Evolutionary conservation across 1,140 invertebrate species (phyloP).

Genomic region (Laupala kohalensis): DNA sequence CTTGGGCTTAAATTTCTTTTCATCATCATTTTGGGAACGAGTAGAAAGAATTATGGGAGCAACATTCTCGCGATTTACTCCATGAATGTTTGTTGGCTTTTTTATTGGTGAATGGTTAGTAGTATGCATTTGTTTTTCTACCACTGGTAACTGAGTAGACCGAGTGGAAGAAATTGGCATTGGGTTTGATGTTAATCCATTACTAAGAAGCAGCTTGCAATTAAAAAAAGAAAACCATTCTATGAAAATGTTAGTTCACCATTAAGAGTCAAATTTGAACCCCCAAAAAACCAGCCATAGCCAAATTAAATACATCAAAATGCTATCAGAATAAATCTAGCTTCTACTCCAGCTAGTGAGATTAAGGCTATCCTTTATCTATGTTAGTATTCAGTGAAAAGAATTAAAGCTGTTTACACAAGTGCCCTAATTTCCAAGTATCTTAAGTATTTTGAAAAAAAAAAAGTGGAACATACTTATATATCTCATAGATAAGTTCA

Average conservation of each 20-base stretch:
- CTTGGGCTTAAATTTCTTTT: constrained; percentile 22
- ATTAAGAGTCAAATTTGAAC: too few species aligned
- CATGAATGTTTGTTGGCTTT: neutral
- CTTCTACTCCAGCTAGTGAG: too few species aligned
- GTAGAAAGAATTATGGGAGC: neutral
- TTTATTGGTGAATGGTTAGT: neutral
- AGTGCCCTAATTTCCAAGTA: too few species aligned
- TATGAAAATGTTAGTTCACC: neutral
- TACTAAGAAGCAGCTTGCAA: constrained; percentile 1
- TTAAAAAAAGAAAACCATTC: neutral
- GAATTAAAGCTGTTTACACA: too few species aligned
- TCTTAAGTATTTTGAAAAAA: too few species aligned
- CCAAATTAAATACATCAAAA: too few species aligned
- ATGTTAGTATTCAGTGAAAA: too few species aligned
- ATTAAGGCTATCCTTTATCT: too few species aligned
- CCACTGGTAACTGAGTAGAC: neutral
- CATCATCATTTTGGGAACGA: constrained; percentile 8
- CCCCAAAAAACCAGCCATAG: too few species aligned
- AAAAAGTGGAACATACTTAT: too few species aligned
- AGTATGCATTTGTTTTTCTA: neutral
- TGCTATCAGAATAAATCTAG: too few species aligned
- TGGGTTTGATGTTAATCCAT: neutral
- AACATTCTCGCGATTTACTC: neutral
- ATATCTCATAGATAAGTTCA: too few species aligned
- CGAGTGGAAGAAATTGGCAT: neutral